Percentiles rank a stretch among this genome's conserved stretches.
phyloP scores from a whole-genome alignment of 2,888 invertebrate species.

The Punctoribates punctum region DNA sequence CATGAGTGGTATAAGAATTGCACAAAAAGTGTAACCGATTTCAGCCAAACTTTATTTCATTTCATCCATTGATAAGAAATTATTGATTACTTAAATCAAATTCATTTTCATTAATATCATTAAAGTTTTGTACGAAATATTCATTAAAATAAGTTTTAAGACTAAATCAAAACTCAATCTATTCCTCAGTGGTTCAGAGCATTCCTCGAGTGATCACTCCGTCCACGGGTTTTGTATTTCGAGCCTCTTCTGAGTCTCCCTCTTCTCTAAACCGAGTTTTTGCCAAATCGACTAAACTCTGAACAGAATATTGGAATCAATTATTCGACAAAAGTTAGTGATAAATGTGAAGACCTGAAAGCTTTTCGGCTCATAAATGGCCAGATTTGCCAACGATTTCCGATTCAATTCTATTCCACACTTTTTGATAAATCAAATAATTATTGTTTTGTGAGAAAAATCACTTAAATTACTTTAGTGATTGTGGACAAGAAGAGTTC shows the following conservation, averaged over 20 bases:
- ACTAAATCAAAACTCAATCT: background rate
- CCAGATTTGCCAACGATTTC: slow-evolving; percentile 52
- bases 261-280: slow-evolving; percentile 43
- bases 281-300: slow-evolving; percentile 46
- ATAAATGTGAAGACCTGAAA: slow-evolving; percentile 50
- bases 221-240: slow-evolving; percentile 36
- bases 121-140: slow-evolving; percentile 17
- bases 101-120: background rate
- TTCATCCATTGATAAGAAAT: background rate
- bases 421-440: slow-evolving; percentile 49
- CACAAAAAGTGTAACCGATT: no score
- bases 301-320: background rate
- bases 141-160: slow-evolving; percentile 8
- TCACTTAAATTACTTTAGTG: slow-evolving; percentile 50
- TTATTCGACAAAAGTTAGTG: background rate
- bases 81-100: slow-evolving; percentile 3
- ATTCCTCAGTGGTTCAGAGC: slow-evolving; percentile 42
- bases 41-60: background rate
- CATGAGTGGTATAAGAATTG: no score
- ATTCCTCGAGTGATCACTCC: slow-evolving; percentile 47
- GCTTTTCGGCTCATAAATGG: slow-evolving; percentile 55
- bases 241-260: slow-evolving; percentile 37
- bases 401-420: slow-evolving; percentile 52
- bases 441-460: slow-evolving; percentile 10
- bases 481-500: slow-evolving; percentile 51